phyloP scores from a whole-genome alignment of 2,888 invertebrate genomes.

The Dendrolimus houi region DNA sequence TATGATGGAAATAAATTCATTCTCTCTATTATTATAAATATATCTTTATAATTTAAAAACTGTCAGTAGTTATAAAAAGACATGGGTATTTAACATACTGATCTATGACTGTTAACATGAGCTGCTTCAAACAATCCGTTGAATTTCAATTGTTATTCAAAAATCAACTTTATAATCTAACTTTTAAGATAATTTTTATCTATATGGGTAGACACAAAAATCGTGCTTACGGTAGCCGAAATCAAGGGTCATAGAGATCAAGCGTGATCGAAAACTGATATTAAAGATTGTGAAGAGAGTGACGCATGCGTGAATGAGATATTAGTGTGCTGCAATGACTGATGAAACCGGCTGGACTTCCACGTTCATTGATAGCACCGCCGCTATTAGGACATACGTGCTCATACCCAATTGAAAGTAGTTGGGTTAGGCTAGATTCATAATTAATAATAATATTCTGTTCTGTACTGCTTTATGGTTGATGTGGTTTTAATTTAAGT shows the following conservation, averaged over 20 bases:
- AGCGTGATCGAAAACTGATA: slow-evolving; percentile 70
- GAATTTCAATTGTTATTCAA: slow-evolving; percentile 4
- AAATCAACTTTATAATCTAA: slow-evolving; percentile 17
- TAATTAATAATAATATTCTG: too few species aligned
- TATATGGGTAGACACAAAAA: slow-evolving; percentile 26
- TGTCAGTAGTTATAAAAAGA: slow-evolving; percentile 32
- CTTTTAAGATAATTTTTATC: slow-evolving; percentile 24
- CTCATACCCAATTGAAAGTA: neutral
- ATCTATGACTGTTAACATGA: slow-evolving; percentile 64
- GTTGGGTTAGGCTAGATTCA: too few species aligned
- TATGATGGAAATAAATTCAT: neutral
- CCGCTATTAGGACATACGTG: neutral
- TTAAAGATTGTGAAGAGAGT: slow-evolving; percentile 58
- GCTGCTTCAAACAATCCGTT: slow-evolving; percentile 49
- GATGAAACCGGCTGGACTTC: slow-evolving; percentile 28
- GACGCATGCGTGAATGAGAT: slow-evolving; percentile 71
- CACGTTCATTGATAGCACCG: slow-evolving; percentile 1
- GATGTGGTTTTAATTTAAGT: too few species aligned
- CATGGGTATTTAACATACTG: slow-evolving; percentile 55
- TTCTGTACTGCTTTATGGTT: too few species aligned
- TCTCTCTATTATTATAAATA: slow-evolving; percentile 8
- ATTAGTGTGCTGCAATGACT: slow-evolving; percentile 49
- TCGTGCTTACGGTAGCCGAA: slow-evolving; percentile 72
- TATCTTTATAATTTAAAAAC: slow-evolving; percentile 33
- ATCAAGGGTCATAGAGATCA: slow-evolving; percentile 69